These are phyloP conservation scores for Drosophila imparisetae DNA, from an alignment of 2,888 invertebrate genomes.

Conservation along the genomic window DNA sequence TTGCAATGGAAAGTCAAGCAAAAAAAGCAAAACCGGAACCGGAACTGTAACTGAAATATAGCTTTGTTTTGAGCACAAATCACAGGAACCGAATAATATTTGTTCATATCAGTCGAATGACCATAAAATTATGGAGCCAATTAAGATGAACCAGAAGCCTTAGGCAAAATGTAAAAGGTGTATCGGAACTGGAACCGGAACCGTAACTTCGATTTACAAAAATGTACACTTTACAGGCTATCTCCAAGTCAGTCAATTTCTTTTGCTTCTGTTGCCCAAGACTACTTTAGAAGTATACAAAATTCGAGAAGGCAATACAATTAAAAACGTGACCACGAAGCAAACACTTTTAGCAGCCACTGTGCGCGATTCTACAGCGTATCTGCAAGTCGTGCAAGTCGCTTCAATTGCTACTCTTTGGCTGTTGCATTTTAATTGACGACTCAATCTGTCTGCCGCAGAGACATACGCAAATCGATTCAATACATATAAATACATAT, in stretches of 20 bases:
- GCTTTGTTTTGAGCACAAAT: neutral
- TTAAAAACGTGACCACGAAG: neutral
- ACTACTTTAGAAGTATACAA: neutral
- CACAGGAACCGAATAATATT: neutral
- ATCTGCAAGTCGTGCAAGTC: neutral
- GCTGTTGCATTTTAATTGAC: conserved; percentile 70
- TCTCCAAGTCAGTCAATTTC: neutral
- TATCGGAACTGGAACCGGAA: neutral
- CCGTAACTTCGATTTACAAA: neutral
- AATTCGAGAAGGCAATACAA: neutral
- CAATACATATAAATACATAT: conserved; percentile 15
- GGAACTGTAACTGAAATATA: neutral
- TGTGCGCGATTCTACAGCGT: conserved; percentile 13
- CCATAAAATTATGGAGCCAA: neutral
- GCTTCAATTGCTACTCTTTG: too few species aligned
- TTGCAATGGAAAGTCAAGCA: neutral
- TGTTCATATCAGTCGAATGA: accelerated
- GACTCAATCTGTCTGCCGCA: conserved; percentile 61
- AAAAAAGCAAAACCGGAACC: neutral
- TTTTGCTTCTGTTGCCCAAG: accelerated
- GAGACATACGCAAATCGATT: conserved; percentile 19
- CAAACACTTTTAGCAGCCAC: neutral
- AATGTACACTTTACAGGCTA: neutral
- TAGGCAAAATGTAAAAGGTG: neutral
- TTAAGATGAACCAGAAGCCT: accelerated